phyloP scores from a whole-genome alignment of 2,113 vertebrate species.

The Orthochromis indermauri region DNA sequence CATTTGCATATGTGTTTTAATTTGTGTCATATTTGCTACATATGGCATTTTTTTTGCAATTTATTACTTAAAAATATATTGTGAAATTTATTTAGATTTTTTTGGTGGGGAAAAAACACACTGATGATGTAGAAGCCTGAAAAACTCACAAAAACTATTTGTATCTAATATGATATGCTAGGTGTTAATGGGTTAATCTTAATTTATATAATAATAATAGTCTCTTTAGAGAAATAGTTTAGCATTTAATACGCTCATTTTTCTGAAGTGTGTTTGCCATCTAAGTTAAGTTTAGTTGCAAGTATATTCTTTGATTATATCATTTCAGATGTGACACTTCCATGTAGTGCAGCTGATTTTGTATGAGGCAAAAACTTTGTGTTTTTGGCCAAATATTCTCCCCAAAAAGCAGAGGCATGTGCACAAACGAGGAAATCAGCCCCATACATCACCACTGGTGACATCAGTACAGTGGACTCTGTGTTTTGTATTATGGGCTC shows the following conservation, averaged over 20 bases:
- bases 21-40: background rate
- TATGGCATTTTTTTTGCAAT: background rate
- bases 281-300: background rate
- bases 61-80: background rate
- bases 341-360: background rate
- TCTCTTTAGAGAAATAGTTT: background rate
- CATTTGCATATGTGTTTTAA: background rate
- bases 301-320: background rate
- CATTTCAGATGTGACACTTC: background rate
- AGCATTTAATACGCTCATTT: fast-evolving
- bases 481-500: slow-evolving; percentile 9
- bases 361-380: background rate
- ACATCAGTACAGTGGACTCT: background rate
- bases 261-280: background rate
- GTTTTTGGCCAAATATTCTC: background rate
- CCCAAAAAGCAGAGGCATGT: background rate
- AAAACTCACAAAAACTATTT: background rate
- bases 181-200: background rate
- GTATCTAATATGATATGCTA: background rate
- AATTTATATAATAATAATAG: background rate
- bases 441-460: background rate
- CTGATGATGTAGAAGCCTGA: background rate
- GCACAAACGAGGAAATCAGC: background rate
- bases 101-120: background rate
- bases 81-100: background rate